Evolutionary conservation across 2,113 vertebrate species (phyloP).

Genomic region (Diadophis punctatus): DNA sequence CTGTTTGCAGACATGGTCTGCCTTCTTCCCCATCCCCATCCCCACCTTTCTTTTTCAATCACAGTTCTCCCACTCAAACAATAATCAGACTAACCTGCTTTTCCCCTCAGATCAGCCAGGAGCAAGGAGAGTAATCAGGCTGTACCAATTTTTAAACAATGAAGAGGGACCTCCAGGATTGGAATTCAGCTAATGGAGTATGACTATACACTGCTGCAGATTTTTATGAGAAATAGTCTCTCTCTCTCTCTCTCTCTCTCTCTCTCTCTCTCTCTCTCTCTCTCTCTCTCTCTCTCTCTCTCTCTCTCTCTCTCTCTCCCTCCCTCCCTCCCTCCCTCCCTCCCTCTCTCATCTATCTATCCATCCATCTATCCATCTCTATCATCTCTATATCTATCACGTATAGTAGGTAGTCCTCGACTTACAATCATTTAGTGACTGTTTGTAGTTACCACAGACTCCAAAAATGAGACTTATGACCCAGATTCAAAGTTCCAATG

Average conservation of each 20-base stretch:
- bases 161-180: background rate
- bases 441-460: too few species aligned
- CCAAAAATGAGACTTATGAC: background rate
- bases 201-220: background rate
- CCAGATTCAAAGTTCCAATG: background rate
- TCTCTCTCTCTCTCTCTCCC: too few species aligned
- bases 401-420: too few species aligned
- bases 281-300: too few species aligned
- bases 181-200: background rate
- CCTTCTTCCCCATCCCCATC: background rate
- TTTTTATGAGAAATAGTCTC: background rate
- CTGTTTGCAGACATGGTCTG: background rate
- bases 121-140: background rate
- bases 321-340: accelerated
- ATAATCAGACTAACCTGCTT: background rate
- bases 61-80: background rate
- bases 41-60: background rate
- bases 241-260: too few species aligned
- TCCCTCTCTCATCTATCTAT: too few species aligned
- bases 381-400: too few species aligned
- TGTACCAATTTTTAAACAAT: background rate
- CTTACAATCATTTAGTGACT: too few species aligned
- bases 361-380: too few species aligned
- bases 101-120: background rate
- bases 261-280: accelerated